Evolutionary conservation across 1,140 invertebrate species (phyloP), one percentile per base, ranked within the genome.

Genomic region (Drosophila aff.): DNA sequence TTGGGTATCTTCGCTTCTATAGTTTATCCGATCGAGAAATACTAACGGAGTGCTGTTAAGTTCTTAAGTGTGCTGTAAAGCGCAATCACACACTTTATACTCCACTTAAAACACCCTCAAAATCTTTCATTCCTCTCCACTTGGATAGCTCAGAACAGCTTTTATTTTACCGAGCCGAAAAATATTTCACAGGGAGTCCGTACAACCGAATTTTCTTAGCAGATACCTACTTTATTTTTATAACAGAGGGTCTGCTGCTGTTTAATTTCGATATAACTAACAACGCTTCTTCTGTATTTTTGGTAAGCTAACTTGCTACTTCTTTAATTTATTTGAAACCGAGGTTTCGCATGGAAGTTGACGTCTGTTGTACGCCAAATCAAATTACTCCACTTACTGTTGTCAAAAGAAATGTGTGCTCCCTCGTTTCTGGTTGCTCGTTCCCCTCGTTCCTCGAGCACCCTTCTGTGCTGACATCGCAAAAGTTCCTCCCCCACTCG

Each of bases 351-450:
- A 26, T 23, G 33, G 21, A 55, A 55, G 53, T 55, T 55, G 53
- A 55, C 53, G 53, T 55, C 53, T 55, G 53, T 55, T 40, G 23
- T 55, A 40, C 53, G 33, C 53, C 53, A 55, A 55, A 55, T 58
- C 55, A 61, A 65, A 26, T 63, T 63, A 63, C 63, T 63, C 63
- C 58, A 44, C 38, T 62, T 33, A 63, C 31, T 57, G 33, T 64
- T 55, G 53, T 55, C 53, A 55, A 38, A 40, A 55, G 53, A 55
- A 55, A 40, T 55, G 52, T 55, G 52, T 55, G 33, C 8, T 55
- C 36, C 33, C 33, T 21, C 28, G n/a, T 7, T 44, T 11, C 28
- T 33, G 9, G 28, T 57, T 31, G 18, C 28, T 33, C 50, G 40
- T 63, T 41, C 50, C 50, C 23, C 50, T n/a, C 7, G 10, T 33